Evolutionary conservation across 2,113 vertebrate species (phyloP).

Genomic region (Myodes glareolus): DNA sequence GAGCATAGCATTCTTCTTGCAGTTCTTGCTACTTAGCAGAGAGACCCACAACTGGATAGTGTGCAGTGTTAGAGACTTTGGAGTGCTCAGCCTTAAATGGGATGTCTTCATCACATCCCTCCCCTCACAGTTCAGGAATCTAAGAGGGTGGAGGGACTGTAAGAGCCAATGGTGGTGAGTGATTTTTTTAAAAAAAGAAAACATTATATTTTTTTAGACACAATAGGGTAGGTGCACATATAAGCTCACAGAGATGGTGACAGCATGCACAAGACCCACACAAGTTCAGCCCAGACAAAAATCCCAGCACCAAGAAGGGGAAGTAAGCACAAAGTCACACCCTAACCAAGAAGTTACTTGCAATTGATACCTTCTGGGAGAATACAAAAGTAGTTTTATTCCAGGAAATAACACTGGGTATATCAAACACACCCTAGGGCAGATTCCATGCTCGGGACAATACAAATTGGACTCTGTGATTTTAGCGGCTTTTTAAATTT

Average conservation of each 20-base stretch:
- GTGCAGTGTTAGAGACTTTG: not conserved
- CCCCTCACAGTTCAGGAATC: not conserved
- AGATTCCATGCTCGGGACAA: not conserved
- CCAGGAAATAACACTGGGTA: not conserved
- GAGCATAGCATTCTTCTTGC: not conserved
- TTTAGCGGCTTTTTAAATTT: not conserved
- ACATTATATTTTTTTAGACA: not conserved
- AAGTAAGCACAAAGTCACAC: not conserved
- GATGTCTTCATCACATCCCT: not conserved
- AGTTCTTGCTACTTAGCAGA: not conserved
- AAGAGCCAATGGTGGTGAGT: not conserved
- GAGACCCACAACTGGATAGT: not conserved
- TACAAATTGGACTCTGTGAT: not conserved
- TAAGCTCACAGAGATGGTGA: not conserved
- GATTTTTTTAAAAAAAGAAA: not conserved
- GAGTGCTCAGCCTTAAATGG: not conserved
- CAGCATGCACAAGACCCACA: not conserved
- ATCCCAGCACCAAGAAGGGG: not conserved
- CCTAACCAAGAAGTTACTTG: not conserved
- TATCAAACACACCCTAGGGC: not conserved
- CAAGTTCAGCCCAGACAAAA: not conserved
- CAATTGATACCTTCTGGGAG: not conserved
- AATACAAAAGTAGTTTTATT: not conserved
- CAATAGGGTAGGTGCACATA: not conserved
- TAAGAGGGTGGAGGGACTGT: not conserved